Base-by-base conservation (phyloP, 1,140 invertebrate species). In the Trichoplusia ni region DNA sequence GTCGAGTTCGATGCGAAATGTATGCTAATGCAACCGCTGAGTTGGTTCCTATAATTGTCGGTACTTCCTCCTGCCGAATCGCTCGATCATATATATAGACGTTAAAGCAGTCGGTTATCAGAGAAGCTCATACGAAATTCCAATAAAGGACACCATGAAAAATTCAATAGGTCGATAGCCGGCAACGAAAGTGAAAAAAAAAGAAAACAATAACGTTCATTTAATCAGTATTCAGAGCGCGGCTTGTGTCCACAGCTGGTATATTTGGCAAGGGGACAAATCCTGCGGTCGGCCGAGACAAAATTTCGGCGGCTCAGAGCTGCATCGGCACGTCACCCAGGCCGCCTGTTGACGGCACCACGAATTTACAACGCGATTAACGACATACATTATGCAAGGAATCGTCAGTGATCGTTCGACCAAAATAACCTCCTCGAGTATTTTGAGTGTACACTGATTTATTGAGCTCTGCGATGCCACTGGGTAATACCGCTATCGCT, bases 141-240 rank as follows among this genome's bases (percentile, higher is more conserved):
- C 71, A 82, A 87, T 84, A 83, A 78, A 84, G 74, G 70, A 70
- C 71, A 54, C 67, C 72, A 90, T 89, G 82, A 90, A 87, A 88
- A 87, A 89, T 89, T 85, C 83, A 89, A 89, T 86, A 87, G 77
- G 67, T 77, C 74, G 75, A 71, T 73, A 75, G 63, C 74, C 73
- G 73, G 54, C 58, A 68, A 81, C 69, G 81, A 85, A 84, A 86
- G 81, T 86, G 79, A 86, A 84, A 79, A 82, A 73, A 84, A 84
- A 80, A 86, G 71, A 81, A 86, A 87, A 89, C 80, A 87, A 86
- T 89, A 87, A 86, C 74, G 74, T 64, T 64, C 54, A 74, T 78
- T 79, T 80, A 79, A 87, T 89, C 84, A 81, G 86, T 85, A 90
- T 90, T 86, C 85, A 75, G 77, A 69, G 69, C 71, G 74, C 82